These are phyloP conservation scores for Aphelenchoides avenae DNA, from an alignment of 1,140 invertebrate species.

Conservation along the genomic window DNA sequence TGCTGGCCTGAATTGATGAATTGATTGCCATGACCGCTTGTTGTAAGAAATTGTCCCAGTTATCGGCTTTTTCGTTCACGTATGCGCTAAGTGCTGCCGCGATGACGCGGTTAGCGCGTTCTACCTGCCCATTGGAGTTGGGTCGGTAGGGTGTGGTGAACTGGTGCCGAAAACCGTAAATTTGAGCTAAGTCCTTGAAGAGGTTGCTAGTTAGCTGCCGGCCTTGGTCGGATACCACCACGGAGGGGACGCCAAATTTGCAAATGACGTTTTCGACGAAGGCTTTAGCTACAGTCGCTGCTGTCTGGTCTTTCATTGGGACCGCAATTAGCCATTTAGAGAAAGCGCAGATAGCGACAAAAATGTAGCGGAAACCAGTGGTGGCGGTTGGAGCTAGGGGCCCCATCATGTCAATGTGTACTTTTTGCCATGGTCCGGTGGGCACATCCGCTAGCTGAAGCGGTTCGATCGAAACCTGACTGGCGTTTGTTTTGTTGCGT, in stretches of 20 bases:
- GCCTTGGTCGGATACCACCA: slow-evolving; percentile 7
- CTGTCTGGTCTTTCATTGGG: slow-evolving; percentile 5
- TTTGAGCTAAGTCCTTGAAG: slow-evolving; percentile 6
- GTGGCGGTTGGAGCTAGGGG: too few species aligned
- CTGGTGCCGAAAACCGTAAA: background rate
- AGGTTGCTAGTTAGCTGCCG: slow-evolving; percentile 1
- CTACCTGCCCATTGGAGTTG: slow-evolving; percentile 3
- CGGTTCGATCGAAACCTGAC: too few species aligned
- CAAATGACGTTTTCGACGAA: slow-evolving; percentile 9
- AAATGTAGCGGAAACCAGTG: too few species aligned
- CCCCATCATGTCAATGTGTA: too few species aligned
- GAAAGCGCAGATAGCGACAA: slow-evolving; percentile 12
- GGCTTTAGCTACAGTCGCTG: background rate
- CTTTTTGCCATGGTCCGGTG: too few species aligned
- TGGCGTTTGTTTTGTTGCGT: slow-evolving; percentile 12
- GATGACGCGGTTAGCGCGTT: background rate
- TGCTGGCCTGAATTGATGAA: too few species aligned
- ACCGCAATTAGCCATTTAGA: slow-evolving; percentile 9
- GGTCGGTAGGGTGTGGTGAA: slow-evolving; percentile 4
- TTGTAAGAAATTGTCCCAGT: too few species aligned
- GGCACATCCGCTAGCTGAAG: too few species aligned
- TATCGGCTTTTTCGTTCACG: too few species aligned
- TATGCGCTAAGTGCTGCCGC: too few species aligned
- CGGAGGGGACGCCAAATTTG: slow-evolving; percentile 3
- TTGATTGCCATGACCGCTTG: too few species aligned